Percentiles rank a stretch among this genome's conserved stretches.
These are phyloP conservation scores for Eristalis intricaria DNA, from an alignment of 2,888 invertebrate genomes.

Conservation along the genomic window DNA sequence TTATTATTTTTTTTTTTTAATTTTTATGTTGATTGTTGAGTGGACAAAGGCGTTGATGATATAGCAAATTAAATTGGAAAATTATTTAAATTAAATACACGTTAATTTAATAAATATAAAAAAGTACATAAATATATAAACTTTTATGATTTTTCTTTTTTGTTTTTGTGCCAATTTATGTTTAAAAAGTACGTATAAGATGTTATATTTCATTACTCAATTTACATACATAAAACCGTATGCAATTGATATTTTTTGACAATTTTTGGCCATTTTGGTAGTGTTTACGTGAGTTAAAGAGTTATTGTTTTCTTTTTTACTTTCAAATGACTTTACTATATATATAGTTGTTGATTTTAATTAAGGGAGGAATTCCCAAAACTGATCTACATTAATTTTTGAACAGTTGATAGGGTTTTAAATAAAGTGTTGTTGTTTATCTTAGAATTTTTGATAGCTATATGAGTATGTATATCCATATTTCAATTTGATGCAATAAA, in stretches of 20 bases:
- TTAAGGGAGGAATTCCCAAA: conserved; percentile 73
- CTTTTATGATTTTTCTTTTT: conserved; percentile 67
- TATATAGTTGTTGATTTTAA: conserved; percentile 19
- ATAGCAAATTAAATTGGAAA: conserved; percentile 58
- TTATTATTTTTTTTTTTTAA: conserved; percentile 41
- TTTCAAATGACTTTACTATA: conserved; percentile 1
- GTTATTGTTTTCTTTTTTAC: conserved; percentile 13
- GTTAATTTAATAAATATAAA: conserved; percentile 64
- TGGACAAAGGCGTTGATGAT: conserved; percentile 63
- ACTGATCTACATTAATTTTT: conserved; percentile 53
- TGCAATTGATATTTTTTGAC: conserved; percentile 29
- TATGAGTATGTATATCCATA: neutral
- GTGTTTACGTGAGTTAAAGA: conserved; percentile 27
- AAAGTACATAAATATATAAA: conserved; percentile 63
- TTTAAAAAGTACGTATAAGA: neutral
- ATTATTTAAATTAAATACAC: conserved; percentile 69
- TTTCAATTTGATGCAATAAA: neutral
- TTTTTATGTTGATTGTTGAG: conserved; percentile 59
- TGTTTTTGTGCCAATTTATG: conserved; percentile 62
- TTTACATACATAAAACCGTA: conserved; percentile 3
- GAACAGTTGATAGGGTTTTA: conserved; percentile 10
- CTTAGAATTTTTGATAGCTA: neutral
- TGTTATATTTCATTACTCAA: conserved; percentile 14
- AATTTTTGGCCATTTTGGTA: conserved; percentile 59
- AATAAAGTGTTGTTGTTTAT: conserved; percentile 21